A percentile compares a stretch with the other conserved stretches of the same genome.
phyloP scores from a whole-genome alignment of 1,140 invertebrate species.

The Caligus rogercresseyi region DNA sequence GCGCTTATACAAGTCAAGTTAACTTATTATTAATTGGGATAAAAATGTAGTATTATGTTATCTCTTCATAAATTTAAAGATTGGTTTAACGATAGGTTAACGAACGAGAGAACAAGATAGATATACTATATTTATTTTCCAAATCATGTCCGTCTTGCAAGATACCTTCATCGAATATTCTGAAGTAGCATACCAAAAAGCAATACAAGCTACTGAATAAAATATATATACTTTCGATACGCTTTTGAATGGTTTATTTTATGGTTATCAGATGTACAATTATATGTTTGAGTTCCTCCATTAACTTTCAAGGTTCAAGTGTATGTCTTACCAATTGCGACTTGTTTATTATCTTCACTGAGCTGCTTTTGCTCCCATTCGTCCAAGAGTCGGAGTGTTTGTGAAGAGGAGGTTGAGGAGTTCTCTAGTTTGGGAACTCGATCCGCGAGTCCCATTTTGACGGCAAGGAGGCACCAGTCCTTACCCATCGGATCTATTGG shows the following conservation, averaged over 20 bases:
- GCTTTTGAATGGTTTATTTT: not conserved
- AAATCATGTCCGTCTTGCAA: no score
- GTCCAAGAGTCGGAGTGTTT: constrained; percentile 7
- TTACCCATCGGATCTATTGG: constrained; percentile 54
- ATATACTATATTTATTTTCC: no score
- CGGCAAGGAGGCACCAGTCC: constrained; percentile 54
- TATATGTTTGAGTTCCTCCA: no score
- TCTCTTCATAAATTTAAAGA: no score
- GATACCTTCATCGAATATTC: no score
- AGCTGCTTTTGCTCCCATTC: constrained; percentile 3
- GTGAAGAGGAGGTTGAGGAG: not conserved
- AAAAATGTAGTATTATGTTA: no score
- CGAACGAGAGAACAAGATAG: no score
- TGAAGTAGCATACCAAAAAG: not conserved
- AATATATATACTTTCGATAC: not conserved
- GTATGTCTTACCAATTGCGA: not conserved
- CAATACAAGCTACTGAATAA: not conserved
- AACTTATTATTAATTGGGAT: no score
- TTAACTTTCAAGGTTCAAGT: no score
- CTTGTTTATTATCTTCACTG: not conserved
- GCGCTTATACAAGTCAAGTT: no score
- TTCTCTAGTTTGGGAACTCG: constrained; percentile 35
- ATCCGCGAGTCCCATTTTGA: constrained; percentile 45
- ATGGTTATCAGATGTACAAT: no score
- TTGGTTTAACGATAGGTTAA: no score